Percentiles rank a stretch among this genome's conserved stretches.
Conservation (phyloP, 2,797 vertebrate species). For the Gephyroberyx darwinii region DNA sequence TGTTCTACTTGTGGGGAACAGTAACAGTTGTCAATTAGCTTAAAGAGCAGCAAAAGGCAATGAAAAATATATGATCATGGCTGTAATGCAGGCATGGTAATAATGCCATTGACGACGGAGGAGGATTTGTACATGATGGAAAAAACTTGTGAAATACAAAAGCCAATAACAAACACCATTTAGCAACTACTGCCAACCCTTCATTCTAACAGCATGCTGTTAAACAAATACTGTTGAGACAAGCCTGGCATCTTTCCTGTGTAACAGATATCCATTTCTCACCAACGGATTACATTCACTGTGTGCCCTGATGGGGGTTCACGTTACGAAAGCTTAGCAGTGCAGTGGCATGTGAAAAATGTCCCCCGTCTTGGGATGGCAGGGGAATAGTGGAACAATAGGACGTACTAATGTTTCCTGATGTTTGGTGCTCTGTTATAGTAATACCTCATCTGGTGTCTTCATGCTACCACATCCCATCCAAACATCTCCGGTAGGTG, state of each 20-base stretch:
- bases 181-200: constrained; percentile 13
- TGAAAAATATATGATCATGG: too few species aligned
- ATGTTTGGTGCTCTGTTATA: constrained; percentile 9
- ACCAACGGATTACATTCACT: constrained; percentile 34
- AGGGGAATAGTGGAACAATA: constrained; percentile 47
- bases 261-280: constrained; percentile 61
- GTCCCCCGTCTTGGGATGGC: constrained; percentile 28
- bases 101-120: too few species aligned
- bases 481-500: neutral
- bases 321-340: constrained; percentile 67
- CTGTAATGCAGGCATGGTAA: too few species aligned
- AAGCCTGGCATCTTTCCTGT: constrained; percentile 42
- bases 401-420: constrained; percentile 12
- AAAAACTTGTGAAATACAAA: constrained; percentile 37
- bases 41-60: too few species aligned
- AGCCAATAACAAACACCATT: neutral
- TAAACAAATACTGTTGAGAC: constrained; percentile 54
- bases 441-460: neutral
- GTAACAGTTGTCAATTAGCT: too few species aligned
- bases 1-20: too few species aligned
- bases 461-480: neutral
- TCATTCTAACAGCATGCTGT: constrained; percentile 46
- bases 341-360: constrained; percentile 61
- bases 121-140: neutral
- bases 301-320: constrained; percentile 56